phyloP scores from a whole-genome alignment of 2,797 vertebrate genomes.

The Artibeus lituratus region DNA sequence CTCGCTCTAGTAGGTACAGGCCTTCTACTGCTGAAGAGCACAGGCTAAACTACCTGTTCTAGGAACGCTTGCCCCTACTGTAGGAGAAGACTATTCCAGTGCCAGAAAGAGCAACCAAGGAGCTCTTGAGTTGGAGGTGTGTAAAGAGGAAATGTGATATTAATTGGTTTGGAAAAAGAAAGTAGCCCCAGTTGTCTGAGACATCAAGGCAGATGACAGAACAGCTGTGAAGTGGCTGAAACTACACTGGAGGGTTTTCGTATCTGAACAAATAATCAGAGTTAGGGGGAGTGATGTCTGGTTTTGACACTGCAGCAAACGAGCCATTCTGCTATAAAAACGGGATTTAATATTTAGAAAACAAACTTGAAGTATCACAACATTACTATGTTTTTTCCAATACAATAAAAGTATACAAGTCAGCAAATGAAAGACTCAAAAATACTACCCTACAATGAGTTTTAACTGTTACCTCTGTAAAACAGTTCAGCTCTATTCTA shows the following conservation, averaged over 20 bases:
- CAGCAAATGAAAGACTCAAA: slow-evolving; percentile 22
- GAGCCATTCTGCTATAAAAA: background rate
- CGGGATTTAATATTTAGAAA: background rate
- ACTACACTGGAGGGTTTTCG: background rate
- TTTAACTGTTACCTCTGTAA: background rate
- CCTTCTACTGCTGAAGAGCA: background rate
- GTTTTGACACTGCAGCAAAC: background rate
- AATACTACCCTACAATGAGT: background rate
- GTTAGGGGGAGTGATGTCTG: background rate
- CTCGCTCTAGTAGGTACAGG: background rate
- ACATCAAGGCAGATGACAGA: background rate
- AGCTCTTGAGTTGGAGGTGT: background rate
- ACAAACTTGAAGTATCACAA: background rate
- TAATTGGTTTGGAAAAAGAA: background rate
- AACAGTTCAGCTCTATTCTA: background rate
- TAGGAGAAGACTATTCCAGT: background rate
- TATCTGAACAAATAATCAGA: background rate
- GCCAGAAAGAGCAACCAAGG: background rate
- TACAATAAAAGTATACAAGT: background rate
- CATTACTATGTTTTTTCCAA: background rate
- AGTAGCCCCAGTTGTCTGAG: background rate
- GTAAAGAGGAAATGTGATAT: background rate
- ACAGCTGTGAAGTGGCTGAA: background rate
- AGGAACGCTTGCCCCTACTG: background rate
- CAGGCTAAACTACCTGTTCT: background rate